phyloP scores from a whole-genome alignment of 2,888 invertebrate species.

The Polydrusus cervinus region DNA sequence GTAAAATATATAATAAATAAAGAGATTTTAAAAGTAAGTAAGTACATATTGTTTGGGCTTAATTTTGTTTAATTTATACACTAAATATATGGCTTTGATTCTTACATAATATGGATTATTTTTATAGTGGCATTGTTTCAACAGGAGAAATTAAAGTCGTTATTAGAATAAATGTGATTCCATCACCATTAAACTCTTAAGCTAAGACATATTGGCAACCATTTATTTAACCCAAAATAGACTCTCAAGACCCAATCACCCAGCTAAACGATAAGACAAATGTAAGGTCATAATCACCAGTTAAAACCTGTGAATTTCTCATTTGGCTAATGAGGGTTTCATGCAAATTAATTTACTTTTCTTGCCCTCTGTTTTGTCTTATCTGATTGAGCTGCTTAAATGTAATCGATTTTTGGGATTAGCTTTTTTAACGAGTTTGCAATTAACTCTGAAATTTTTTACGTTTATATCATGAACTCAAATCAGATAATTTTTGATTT shows the following conservation, averaged over 20 bases:
- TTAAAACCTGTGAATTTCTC: conserved; percentile 60
- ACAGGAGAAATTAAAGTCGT: not conserved
- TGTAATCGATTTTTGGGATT: conserved; percentile 38
- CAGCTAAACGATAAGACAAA: conserved; percentile 59
- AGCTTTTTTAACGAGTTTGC: conserved; percentile 18
- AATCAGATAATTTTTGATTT: no score
- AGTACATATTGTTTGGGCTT: no score
- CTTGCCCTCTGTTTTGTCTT: conserved; percentile 54
- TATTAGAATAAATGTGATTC: not conserved
- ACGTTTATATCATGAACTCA: not conserved
- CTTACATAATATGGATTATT: no score
- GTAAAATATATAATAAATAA: no score
- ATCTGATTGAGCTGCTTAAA: conserved; percentile 51
- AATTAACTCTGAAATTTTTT: not conserved
- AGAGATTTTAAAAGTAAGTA: no score
- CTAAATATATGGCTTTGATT: no score
- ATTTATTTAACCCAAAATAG: conserved; percentile 36
- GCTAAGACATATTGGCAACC: conserved; percentile 28
- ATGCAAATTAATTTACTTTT: conserved; percentile 65
- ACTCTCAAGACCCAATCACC: conserved; percentile 34
- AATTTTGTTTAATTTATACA: no score
- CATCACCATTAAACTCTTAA: conserved; percentile 15
- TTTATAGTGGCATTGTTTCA: no score
- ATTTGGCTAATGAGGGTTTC: conserved; percentile 62
- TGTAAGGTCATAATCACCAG: conserved; percentile 60